Conservation (phyloP, 2,888 invertebrate species). For the Ceramica pisi region DNA sequence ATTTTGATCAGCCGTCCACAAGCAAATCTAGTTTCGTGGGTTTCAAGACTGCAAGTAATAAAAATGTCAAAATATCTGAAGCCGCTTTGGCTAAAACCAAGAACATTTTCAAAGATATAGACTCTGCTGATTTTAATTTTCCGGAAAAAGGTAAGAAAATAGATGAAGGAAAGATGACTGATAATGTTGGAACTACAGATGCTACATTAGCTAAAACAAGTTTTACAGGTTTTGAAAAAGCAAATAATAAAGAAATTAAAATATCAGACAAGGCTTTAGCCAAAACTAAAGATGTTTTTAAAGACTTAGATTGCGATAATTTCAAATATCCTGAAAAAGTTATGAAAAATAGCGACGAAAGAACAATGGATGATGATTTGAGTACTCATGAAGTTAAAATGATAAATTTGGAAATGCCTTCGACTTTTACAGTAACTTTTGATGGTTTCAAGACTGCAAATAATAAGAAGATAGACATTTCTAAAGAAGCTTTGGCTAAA, state of each 20-base stretch:
- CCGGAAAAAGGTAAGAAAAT: conserved; percentile 1
- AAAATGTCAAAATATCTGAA: conserved; percentile 34
- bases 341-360: not conserved
- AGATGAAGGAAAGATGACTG: not conserved
- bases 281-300: conserved; percentile 70
- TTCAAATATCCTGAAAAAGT: conserved; percentile 16
- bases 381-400: not conserved
- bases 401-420: conserved; percentile 14
- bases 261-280: conserved; percentile 69
- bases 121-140: conserved; percentile 21
- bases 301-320: conserved; percentile 62
- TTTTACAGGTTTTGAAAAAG: conserved; percentile 53
- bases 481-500: conserved; percentile 21
- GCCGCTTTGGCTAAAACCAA: conserved; percentile 28
- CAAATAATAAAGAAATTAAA: conserved; percentile 67
- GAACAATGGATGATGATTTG: not conserved
- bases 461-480: conserved; percentile 37
- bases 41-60: conserved; percentile 49
- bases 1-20: not conserved
- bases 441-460: conserved; percentile 41
- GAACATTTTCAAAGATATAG: conserved; percentile 49
- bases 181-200: not conserved
- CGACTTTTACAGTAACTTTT: conserved; percentile 14
- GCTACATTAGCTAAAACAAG: not conserved
- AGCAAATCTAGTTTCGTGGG: conserved; percentile 20